phyloP scores from a whole-genome alignment of 2,113 vertebrate species.

The Vanacampus margaritifer region DNA sequence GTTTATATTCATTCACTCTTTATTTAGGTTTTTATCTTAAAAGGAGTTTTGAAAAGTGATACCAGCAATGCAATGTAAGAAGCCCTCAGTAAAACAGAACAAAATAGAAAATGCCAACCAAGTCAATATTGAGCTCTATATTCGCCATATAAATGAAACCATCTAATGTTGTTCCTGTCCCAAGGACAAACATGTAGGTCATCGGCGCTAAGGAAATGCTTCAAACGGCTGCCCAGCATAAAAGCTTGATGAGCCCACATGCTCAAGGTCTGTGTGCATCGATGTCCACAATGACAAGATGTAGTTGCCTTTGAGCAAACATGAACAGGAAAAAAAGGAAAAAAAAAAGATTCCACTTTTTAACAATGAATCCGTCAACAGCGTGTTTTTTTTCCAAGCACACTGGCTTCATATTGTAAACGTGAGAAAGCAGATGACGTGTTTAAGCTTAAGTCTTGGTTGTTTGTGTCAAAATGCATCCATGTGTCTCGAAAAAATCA shows the following conservation, averaged over 20 bases:
- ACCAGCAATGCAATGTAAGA: neutral
- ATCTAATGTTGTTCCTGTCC: constrained; percentile 7
- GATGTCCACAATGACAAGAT: neutral
- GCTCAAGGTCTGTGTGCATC: neutral
- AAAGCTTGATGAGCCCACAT: neutral
- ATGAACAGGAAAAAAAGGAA: neutral
- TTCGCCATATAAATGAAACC: neutral
- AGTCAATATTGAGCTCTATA: neutral
- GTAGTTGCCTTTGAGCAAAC: neutral
- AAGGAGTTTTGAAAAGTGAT: neutral
- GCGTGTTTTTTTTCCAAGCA: neutral
- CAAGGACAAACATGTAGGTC: constrained; percentile 11
- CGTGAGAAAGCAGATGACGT: neutral
- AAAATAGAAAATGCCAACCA: constrained; percentile 6
- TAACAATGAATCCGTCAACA: neutral
- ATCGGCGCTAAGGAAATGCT: constrained; percentile 9
- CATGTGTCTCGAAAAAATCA: too few relatives aligned
- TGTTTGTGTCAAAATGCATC: too few relatives aligned
- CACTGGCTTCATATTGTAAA: neutral
- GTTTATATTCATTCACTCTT: neutral
- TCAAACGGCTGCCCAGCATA: constrained; percentile 1
- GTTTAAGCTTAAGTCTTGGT: too few relatives aligned
- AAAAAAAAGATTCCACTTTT: neutral
- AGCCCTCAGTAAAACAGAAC: neutral
- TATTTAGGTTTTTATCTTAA: neutral